Base-by-base conservation (phyloP, 2,888 invertebrate species). In the Hermodice carunculata region DNA sequence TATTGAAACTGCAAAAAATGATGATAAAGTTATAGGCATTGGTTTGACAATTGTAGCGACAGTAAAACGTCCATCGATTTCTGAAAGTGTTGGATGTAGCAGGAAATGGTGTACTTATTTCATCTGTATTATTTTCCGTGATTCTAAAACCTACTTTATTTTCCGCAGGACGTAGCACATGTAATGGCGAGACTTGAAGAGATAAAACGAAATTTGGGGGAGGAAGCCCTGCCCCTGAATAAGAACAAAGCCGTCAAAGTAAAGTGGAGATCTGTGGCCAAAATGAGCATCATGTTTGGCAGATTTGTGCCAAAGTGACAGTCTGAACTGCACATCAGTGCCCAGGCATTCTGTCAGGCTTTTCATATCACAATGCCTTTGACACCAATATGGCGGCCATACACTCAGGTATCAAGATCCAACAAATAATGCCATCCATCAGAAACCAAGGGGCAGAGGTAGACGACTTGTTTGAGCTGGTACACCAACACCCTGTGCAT, bases 291-390 rank as follows among this genome's bases (percentile, higher is more conserved):
- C 22, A 64, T 79, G 17, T 73, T 70, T 46, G 69, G 72, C 37
- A 76, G 78, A 14, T 78, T 79, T 40, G 73, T 76, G 14, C 74
- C 77, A 3, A 74, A 74, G 49, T 77, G 76, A 57, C n/a, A n/a
- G n/a, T n/a, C n/a, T n/a, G n/a, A n/a, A n/a, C 57, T 71, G 28
- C 31, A 31, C 28, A 32, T 72, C 24, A 54, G 60, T 31, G 37
- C 78, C 2, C 67, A 69, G 5, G 67, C 75, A 63, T 80, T 80
- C 62, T 78, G 78, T 40, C 72, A 78, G 29, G 69, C 77, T 79
- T 79, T 42, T 79, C 79, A 11, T 80, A 74, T 57, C 79, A 80
- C 65, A 17, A 79, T 28, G 71, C 77, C 2, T 70, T 79, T 52
- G 71, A 76, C 66, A 52, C 59, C 1, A 69, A 75, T 2, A 74